phyloP scores from a whole-genome alignment of 2,888 invertebrate species.

The Dryomyza anilis region DNA sequence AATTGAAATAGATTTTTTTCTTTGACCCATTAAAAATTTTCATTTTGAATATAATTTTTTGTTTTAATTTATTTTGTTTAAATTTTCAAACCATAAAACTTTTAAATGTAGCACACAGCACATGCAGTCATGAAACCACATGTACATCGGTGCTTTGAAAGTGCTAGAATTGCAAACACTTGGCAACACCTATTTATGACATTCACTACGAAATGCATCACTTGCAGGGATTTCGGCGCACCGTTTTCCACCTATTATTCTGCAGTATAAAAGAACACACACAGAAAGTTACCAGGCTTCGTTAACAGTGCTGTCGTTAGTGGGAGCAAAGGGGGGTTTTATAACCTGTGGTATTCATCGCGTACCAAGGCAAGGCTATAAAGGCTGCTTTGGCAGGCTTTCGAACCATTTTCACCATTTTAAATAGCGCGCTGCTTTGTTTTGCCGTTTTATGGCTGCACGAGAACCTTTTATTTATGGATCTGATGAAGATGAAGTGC shows the following conservation, averaged over 20 bases:
- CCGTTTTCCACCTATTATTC: conserved; percentile 19
- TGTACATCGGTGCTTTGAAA: background rate
- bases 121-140: too few relatives aligned
- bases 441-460: conserved; percentile 12
- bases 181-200: conserved; percentile 4
- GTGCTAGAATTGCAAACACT: conserved; percentile 11
- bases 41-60: too few relatives aligned
- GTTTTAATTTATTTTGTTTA: too few relatives aligned
- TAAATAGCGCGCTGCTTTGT: conserved; percentile 4
- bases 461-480: conserved; percentile 22
- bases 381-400: background rate
- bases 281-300: background rate
- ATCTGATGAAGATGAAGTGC: conserved; percentile 22
- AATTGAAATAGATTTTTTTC: too few relatives aligned
- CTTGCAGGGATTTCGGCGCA: background rate
- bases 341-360: too few relatives aligned
- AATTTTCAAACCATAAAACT: too few relatives aligned
- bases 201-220: background rate
- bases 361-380: background rate
- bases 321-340: too few relatives aligned
- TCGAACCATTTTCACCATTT: background rate
- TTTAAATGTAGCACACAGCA: too few relatives aligned
- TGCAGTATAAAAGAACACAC: background rate
- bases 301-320: conserved; percentile 1
- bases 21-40: too few relatives aligned